A percentile compares a stretch with the other conserved stretches of the same genome.
These are phyloP conservation scores for Tyrannus savana DNA, from an alignment of 2,113 vertebrate species.

Conservation along the genomic window DNA sequence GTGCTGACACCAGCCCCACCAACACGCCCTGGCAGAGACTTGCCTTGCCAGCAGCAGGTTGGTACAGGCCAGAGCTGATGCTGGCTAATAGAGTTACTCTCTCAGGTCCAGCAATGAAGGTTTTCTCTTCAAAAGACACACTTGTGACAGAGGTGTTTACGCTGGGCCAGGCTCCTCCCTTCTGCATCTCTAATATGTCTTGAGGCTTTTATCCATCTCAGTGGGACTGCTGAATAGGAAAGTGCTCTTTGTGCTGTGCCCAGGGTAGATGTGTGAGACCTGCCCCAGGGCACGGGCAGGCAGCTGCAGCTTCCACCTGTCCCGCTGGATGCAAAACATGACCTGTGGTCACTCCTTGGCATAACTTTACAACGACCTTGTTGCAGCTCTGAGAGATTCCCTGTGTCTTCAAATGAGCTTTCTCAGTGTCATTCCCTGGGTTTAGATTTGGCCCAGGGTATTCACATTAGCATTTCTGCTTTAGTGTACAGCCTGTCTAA, in stretches of 20 bases:
- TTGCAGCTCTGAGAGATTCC: not conserved
- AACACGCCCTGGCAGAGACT: accelerated
- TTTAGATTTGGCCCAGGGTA: not conserved
- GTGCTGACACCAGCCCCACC: not conserved
- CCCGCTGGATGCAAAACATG: accelerated
- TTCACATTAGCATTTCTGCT: not conserved
- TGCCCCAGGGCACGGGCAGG: not conserved
- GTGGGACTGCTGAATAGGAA: not conserved
- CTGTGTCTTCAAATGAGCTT: not conserved
- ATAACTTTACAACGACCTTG: accelerated
- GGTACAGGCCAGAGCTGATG: not conserved
- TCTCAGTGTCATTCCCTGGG: not conserved
- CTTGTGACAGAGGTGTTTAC: not conserved
- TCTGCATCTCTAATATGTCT: not conserved
- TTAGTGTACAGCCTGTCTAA: not conserved
- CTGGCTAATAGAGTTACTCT: not conserved
- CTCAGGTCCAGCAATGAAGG: not conserved
- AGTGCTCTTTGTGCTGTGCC: not conserved
- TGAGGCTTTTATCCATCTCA: not conserved
- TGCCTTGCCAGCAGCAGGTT: not conserved
- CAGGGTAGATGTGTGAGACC: accelerated
- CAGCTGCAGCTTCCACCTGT: not conserved
- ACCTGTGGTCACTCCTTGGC: not conserved
- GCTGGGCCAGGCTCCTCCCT: not conserved
- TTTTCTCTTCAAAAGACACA: not conserved